Conservation (phyloP, 2,888 invertebrate genomes). For the Zygogramma bicolorata region DNA sequence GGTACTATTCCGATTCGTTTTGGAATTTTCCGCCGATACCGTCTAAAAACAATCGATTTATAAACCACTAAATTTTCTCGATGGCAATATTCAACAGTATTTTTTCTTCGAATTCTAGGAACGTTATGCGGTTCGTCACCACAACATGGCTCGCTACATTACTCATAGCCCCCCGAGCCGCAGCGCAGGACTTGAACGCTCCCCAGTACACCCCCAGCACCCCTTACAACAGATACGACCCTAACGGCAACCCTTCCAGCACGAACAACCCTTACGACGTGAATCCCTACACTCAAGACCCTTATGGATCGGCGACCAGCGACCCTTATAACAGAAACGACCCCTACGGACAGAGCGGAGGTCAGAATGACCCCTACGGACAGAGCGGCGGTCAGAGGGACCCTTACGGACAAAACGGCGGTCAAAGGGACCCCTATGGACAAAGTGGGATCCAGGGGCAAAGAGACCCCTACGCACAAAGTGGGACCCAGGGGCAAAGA, state of each 20-base stretch:
- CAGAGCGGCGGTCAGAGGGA: constrained; percentile 10
- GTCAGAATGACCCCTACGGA: not conserved
- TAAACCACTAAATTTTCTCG: too few species aligned
- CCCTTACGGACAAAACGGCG: constrained; percentile 23
- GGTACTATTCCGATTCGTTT: too few species aligned
- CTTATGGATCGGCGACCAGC: too few species aligned
- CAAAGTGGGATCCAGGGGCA: not conserved
- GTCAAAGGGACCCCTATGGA: constrained; percentile 27
- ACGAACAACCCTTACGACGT: constrained; percentile 43
- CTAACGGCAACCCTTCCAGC: constrained; percentile 46
- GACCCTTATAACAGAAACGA: not conserved
- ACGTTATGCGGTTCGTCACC: constrained; percentile 20
- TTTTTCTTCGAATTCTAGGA: not conserved
- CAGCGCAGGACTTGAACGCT: constrained; percentile 53
- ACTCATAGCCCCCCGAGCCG: constrained; percentile 48
- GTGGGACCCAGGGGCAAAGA: not conserved
- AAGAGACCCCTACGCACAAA: constrained; percentile 28
- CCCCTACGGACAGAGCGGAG: not conserved
- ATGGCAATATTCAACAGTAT: not conserved
- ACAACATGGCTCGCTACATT: constrained; percentile 33
- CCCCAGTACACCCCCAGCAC: constrained; percentile 35
- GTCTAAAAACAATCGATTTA: too few species aligned
- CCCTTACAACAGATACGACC: constrained; percentile 45
- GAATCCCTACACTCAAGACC: constrained; percentile 42
- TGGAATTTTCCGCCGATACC: too few species aligned